Base-by-base conservation (phyloP, 1,140 invertebrate genomes). In the Ptiloglossa arizonensis region DNA sequence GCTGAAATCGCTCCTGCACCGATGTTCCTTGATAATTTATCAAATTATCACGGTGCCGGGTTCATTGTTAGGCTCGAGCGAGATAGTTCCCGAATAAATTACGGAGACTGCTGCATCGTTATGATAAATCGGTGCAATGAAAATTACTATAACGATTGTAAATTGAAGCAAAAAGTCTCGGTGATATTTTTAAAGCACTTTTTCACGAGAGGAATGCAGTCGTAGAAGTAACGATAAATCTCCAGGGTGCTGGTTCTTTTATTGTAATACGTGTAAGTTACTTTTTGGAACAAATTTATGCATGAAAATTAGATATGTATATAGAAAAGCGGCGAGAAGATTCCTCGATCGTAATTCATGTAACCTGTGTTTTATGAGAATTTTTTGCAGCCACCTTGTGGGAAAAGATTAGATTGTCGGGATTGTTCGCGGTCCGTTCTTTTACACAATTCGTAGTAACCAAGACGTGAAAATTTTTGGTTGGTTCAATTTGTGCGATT, bases 321-420 rank as follows among this genome's bases (percentile, higher is more conserved):
- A 32, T 22, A 22, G 27, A 6, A 29, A 38, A 48, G 8, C 60
- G 19, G 62, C 41, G 80, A 38, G 29, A 62, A 41, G 44, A 73
- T 67, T 66, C 64, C 59, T 48, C 60, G 56, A 56, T 60, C 60
- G 68, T 84, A 83, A 83, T 50, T 83, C 76, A 80, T 35, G 66
- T 54, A 70, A 67, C 48, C 75, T n/a, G 50, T 69, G 68, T 80
- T 80, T 80, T 66, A 80, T 74, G 50, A 60, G 62, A 66, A 41
- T 80, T 79, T 79, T 80, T 82, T 69, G 46, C 46, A 29, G 19
- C 22, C 46, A 38, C 52, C 22, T 67, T 38, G 38, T 5, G 24
- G 62, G 52, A 64, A 67, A 59, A 74, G 76, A 84, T 84, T 84
- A 83, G 68, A 81, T 84, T 32, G 68, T 59, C 38, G n/a, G 81